These are phyloP conservation scores for Tiliacea aurago DNA, from an alignment of 2,888 invertebrate genomes.

Conservation along the genomic window DNA sequence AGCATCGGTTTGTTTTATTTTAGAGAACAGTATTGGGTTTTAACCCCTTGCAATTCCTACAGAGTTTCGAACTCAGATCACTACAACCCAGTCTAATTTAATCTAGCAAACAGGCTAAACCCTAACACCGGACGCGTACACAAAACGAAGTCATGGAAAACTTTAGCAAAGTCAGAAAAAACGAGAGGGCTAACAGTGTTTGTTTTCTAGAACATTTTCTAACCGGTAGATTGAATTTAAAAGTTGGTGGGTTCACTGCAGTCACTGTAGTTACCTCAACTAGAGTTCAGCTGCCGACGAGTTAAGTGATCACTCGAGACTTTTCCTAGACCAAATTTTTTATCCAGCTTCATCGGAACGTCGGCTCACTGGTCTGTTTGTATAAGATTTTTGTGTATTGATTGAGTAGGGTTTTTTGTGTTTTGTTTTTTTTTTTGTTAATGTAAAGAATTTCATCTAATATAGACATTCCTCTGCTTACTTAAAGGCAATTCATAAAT, in stretches of 20 bases:
- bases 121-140: slow-evolving; percentile 17
- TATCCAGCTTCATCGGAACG: slow-evolving; percentile 40
- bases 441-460: not conserved
- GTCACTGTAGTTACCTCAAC: slow-evolving; percentile 63
- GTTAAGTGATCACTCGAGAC: slow-evolving; percentile 68
- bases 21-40: not conserved
- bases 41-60: not conserved
- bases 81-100: slow-evolving; percentile 37
- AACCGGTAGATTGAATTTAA: slow-evolving; percentile 74
- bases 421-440: not conserved
- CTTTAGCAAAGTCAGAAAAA: slow-evolving; percentile 30
- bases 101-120: slow-evolving; percentile 35
- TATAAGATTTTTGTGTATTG: slow-evolving; percentile 14
- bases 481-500: not conserved
- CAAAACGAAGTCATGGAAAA: slow-evolving; percentile 26
- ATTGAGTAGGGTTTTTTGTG: not conserved
- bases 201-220: slow-evolving; percentile 68
- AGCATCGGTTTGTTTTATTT: not conserved
- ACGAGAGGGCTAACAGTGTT: slow-evolving; percentile 54
- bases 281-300: slow-evolving; percentile 53
- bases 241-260: slow-evolving; percentile 62
- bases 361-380: slow-evolving; percentile 41
- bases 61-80: slow-evolving; percentile 4
- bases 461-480: not conserved
- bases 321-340: slow-evolving; percentile 48